Conservation (phyloP, 2,113 vertebrate genomes). For the Anthoscopus minutus region DNA sequence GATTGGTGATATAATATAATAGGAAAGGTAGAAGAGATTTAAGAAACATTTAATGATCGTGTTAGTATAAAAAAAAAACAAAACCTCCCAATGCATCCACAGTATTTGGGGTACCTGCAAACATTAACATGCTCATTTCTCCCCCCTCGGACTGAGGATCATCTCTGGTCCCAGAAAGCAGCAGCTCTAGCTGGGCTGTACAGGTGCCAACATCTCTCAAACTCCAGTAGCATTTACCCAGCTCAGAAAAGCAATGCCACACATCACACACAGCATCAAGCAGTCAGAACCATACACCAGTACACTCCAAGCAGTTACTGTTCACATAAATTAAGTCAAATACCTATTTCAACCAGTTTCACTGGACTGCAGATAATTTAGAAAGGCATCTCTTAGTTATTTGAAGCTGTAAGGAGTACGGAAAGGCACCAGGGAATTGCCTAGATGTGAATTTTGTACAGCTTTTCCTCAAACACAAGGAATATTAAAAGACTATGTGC, state of each 20-base stretch:
- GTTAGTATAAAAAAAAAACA: neutral
- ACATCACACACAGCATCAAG: neutral
- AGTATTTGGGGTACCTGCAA: neutral
- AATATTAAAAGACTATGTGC: neutral
- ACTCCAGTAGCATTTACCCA: rapidly evolving
- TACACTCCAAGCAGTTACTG: neutral
- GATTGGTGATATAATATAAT: neutral
- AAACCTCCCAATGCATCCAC: neutral
- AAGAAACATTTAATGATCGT: neutral
- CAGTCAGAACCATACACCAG: neutral
- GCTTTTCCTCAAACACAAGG: neutral
- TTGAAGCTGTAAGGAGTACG: neutral
- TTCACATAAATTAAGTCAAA: neutral
- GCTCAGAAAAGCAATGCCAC: neutral
- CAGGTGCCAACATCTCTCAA: neutral
- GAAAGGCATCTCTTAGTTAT: neutral
- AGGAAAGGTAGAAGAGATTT: neutral
- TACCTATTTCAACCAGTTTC: neutral
- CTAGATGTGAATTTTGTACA: neutral
- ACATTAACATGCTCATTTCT: neutral
- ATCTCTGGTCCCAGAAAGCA: neutral
- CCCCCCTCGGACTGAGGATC: neutral
- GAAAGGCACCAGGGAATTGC: neutral
- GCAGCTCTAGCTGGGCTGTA: neutral
- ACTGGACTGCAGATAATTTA: neutral